Evolutionary conservation across 2,113 vertebrate species (phyloP).

Genomic region (Xiphias gladius): DNA sequence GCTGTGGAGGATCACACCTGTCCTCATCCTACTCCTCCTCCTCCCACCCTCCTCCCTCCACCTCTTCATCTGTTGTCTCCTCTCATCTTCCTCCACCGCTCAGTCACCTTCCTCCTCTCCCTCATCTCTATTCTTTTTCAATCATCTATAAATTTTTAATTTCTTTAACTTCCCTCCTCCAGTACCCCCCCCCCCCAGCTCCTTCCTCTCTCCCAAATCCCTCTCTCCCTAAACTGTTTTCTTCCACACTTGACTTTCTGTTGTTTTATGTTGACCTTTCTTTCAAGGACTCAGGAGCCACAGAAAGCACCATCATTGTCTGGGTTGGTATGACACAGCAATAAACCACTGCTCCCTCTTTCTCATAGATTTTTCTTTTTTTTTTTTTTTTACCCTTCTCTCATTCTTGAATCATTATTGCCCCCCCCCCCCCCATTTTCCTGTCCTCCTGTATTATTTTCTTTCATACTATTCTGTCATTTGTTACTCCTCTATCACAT

Average conservation of each 20-base stretch:
- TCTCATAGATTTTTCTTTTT: background rate
- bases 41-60: background rate
- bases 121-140: background rate
- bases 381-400: background rate
- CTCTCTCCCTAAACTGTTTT: slow-evolving; percentile 61
- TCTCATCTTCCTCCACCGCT: background rate
- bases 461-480: background rate
- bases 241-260: slow-evolving; percentile 38
- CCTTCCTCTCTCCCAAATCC: slow-evolving; percentile 47
- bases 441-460: background rate
- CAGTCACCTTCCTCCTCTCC: background rate
- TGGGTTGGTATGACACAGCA: slow-evolving; percentile 20
- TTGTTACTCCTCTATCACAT: background rate
- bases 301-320: background rate
- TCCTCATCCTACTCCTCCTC: slow-evolving; percentile 4
- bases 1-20: slow-evolving; percentile 70
- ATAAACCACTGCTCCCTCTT: background rate
- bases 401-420: background rate
- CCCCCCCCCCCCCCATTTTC: no score
- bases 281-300: slow-evolving; percentile 10
- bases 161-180: background rate
- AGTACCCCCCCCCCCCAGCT: background rate
- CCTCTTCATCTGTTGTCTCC: background rate
- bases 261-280: slow-evolving; percentile 48
- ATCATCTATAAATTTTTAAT: slow-evolving; percentile 2